These are phyloP conservation scores for Tiaroga cobitis DNA, from an alignment of 2,797 vertebrate genomes.

Conservation along the genomic window DNA sequence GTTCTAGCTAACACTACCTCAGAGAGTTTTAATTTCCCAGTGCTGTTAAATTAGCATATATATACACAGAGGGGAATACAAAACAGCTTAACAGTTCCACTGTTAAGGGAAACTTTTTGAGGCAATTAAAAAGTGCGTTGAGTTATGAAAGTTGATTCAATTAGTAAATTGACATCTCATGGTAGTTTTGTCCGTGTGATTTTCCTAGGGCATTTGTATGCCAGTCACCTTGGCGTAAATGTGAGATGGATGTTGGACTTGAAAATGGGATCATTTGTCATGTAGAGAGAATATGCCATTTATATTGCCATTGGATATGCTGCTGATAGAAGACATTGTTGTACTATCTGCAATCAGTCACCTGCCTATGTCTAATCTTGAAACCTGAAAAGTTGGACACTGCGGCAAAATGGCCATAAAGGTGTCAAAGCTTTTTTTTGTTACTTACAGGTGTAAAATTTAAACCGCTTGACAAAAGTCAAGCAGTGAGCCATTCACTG, in stretches of 20 bases:
- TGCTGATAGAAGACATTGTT: conserved; percentile 55
- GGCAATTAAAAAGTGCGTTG: neutral
- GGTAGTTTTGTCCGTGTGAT: conserved; percentile 1
- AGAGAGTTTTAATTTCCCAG: neutral
- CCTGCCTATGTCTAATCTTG: conserved; percentile 39
- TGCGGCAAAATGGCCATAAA: neutral
- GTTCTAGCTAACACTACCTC: neutral
- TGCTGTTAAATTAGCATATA: conserved; percentile 22
- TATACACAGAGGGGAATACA: neutral
- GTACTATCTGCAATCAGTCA: conserved; percentile 51
- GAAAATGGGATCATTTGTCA: conserved; percentile 52
- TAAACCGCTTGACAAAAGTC: neutral
- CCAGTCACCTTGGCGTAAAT: conserved; percentile 47
- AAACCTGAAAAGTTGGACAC: conserved; percentile 26
- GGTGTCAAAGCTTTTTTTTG: neutral
- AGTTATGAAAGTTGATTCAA: conserved; percentile 10
- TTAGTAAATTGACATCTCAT: conserved; percentile 10
- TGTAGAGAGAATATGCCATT: conserved; percentile 46
- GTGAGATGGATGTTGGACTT: conserved; percentile 46
- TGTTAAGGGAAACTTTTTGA: neutral
- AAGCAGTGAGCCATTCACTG: neutral
- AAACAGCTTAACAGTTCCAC: neutral
- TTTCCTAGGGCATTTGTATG: conserved; percentile 43
- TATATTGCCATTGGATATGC: conserved; percentile 48
- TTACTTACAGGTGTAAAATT: neutral